Evolutionary conservation across 2,797 vertebrate genomes (phyloP).

Genomic region (Rhinella marina): DNA sequence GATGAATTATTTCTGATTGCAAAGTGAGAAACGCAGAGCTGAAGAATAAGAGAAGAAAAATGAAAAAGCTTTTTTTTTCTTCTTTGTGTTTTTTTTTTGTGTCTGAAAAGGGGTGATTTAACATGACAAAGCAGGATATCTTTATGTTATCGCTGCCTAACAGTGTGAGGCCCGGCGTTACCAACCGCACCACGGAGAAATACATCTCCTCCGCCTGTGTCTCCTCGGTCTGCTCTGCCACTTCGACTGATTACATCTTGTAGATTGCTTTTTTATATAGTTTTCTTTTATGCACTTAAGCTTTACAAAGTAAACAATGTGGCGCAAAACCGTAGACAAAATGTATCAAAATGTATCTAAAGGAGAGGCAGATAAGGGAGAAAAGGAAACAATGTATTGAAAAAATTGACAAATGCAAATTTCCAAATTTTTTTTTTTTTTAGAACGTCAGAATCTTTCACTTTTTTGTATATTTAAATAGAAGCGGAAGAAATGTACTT

Average conservation of each 20-base stretch:
- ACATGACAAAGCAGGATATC: conserved; percentile 49
- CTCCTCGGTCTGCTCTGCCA: conserved; percentile 3
- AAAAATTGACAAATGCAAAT: background rate
- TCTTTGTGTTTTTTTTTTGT: background rate
- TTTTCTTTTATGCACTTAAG: background rate
- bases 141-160: conserved; percentile 47
- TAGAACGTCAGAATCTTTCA: background rate
- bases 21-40: conserved; percentile 13
- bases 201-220: conserved; percentile 26
- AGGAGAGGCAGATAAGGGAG: background rate
- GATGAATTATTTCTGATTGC: conserved; percentile 48
- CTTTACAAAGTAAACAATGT: conserved; percentile 18
- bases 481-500: background rate
- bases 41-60: background rate
- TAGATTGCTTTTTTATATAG: background rate
- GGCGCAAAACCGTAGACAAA: background rate
- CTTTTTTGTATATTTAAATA: background rate
- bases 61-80: conserved; percentile 6
- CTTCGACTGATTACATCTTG: conserved; percentile 43
- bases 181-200: conserved; percentile 25
- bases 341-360: conserved; percentile 16
- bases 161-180: conserved; percentile 37
- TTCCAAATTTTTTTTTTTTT: background rate
- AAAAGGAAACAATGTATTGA: background rate
- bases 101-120: conserved; percentile 26